Conservation (phyloP, 2,113 vertebrate genomes). For the Apodemus sylvaticus region DNA sequence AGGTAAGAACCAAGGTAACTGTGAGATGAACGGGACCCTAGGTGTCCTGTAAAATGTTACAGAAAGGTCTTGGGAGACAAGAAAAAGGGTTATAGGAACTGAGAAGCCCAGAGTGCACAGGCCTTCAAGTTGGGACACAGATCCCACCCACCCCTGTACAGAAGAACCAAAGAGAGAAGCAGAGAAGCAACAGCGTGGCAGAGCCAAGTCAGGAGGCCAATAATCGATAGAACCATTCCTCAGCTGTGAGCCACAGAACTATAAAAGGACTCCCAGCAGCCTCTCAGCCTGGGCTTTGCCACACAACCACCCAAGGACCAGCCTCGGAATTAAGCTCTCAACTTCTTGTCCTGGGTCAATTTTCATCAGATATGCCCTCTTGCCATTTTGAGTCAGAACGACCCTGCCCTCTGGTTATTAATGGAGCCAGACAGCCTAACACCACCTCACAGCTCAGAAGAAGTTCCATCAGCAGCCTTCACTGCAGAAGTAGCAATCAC, state of each 20-base stretch:
- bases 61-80: not conserved
- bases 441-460: not conserved
- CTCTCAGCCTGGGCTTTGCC: slow-evolving; percentile 49
- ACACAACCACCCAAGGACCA: not conserved
- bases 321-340: slow-evolving; percentile 33
- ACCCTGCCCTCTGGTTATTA: not conserved
- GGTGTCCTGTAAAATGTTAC: not conserved
- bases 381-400: not conserved
- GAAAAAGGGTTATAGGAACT: not conserved
- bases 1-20: not conserved
- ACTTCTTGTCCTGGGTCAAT: not conserved
- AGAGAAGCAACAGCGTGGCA: not conserved
- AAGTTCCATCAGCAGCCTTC: slow-evolving; percentile 59
- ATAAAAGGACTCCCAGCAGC: slow-evolving; percentile 65
- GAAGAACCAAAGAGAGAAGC: not conserved
- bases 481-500: slow-evolving; percentile 73
- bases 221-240: slow-evolving; percentile 8
- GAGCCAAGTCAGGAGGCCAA: not conserved
- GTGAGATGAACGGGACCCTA: not conserved
- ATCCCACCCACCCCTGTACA: not conserved
- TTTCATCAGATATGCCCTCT: not conserved
- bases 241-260: slow-evolving; percentile 25
- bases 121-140: fast-evolving
- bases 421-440: not conserved
- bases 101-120: too few relatives aligned